Evolutionary conservation across 2,797 vertebrate species (phyloP).

Genomic region (Margarornis squamiger): DNA sequence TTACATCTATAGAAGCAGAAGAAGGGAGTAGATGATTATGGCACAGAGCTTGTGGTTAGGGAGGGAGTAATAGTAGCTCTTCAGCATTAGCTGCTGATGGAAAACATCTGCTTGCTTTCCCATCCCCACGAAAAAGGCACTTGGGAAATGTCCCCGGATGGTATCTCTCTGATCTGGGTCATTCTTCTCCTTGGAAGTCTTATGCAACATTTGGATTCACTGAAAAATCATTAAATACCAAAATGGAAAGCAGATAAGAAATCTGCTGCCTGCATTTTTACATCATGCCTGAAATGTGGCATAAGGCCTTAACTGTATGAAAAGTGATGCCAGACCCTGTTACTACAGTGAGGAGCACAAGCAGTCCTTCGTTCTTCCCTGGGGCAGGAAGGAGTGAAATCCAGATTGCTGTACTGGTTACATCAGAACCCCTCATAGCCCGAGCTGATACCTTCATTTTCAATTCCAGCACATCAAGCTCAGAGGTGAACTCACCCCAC

Average conservation of each 20-base stretch:
- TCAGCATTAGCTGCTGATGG: slow-evolving; percentile 59
- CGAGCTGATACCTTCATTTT: not conserved
- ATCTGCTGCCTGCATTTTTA: not conserved
- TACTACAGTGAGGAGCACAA: not conserved
- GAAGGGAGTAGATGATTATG: slow-evolving; percentile 70
- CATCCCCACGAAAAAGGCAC: slow-evolving; percentile 27
- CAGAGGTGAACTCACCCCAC: not conserved
- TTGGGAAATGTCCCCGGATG: slow-evolving; percentile 50
- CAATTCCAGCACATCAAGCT: not conserved
- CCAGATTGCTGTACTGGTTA: not conserved
- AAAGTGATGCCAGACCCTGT: not conserved
- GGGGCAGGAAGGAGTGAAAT: not conserved
- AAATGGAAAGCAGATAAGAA: not conserved
- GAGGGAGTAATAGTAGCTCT: slow-evolving; percentile 65
- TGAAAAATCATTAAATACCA: slow-evolving; percentile 46
- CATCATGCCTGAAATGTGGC: not conserved
- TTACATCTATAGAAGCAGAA: slow-evolving; percentile 65
- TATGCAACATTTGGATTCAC: slow-evolving; percentile 27
- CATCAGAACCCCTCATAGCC: not conserved
- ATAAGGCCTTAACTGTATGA: not conserved
- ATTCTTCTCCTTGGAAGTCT: slow-evolving; percentile 31
- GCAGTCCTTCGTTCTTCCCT: not conserved
- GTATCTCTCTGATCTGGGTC: slow-evolving; percentile 48
- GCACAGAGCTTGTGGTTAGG: slow-evolving; percentile 68
- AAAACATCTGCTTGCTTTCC: slow-evolving; percentile 77